Percentiles rank a stretch among this genome's conserved stretches.
Evolutionary conservation across 2,113 vertebrate genomes (phyloP).

Genomic region (Dunckerocampus dactyliophorus): DNA sequence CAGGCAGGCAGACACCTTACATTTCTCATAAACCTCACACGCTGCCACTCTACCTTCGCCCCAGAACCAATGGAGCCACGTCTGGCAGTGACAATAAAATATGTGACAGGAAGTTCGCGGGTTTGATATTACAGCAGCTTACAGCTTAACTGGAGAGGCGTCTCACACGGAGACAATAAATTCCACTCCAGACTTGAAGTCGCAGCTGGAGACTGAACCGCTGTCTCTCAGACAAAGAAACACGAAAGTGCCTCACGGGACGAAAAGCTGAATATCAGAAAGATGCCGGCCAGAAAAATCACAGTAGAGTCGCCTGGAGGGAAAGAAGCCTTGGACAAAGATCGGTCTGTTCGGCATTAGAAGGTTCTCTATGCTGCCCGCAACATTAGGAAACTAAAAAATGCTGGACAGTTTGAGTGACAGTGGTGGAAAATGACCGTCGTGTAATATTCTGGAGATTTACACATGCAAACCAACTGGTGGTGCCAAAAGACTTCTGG

Average conservation of each 20-base stretch:
- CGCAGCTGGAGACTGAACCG: slow-evolving; percentile 3
- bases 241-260: slow-evolving; percentile 15
- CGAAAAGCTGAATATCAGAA: slow-evolving; percentile 15
- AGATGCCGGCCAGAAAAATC: slow-evolving; percentile 20
- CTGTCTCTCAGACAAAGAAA: slow-evolving; percentile 18
- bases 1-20: background rate
- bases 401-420: background rate
- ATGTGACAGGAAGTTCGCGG: background rate
- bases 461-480: no score
- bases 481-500: no score
- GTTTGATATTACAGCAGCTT: slow-evolving; percentile 6
- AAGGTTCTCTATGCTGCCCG: background rate
- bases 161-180: slow-evolving; percentile 9
- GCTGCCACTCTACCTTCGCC: background rate
- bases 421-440: background rate
- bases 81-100: no score
- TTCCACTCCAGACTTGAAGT: slow-evolving; percentile 8
- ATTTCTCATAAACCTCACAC: no score
- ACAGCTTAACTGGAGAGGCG: background rate
- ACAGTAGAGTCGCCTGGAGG: slow-evolving; percentile 34
- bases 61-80: background rate
- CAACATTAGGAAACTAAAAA: background rate
- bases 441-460: no score
- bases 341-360: slow-evolving; percentile 3
- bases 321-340: slow-evolving; percentile 24